phyloP scores from a whole-genome alignment of 1,140 invertebrate species.

The Drosophila santomea region DNA sequence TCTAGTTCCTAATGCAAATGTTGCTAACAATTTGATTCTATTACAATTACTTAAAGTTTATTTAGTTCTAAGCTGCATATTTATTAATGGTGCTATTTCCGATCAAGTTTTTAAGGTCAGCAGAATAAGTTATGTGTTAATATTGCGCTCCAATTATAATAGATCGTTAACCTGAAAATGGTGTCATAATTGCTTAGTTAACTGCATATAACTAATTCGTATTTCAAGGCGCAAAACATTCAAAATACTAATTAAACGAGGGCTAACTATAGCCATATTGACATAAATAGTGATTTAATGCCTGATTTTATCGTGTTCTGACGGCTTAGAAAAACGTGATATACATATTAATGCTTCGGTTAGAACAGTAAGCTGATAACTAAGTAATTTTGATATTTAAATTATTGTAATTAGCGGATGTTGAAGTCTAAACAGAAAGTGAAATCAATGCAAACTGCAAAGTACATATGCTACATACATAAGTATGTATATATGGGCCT shows the following conservation, averaged over 20 bases:
- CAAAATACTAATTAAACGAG: background rate
- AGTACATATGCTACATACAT: background rate
- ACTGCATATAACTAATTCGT: background rate
- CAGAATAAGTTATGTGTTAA: background rate
- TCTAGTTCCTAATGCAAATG: conserved; percentile 25
- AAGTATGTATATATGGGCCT: background rate
- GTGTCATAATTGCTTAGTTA: background rate
- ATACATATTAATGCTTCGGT: background rate
- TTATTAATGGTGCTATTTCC: background rate
- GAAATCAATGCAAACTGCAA: background rate
- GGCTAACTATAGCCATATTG: background rate
- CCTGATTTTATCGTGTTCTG: background rate
- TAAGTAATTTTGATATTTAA: background rate
- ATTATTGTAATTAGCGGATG: no score
- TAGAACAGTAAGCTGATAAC: background rate
- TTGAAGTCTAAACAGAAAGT: background rate
- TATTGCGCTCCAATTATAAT: background rate
- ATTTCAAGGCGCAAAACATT: background rate
- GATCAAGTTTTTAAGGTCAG: background rate
- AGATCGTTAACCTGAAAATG: background rate
- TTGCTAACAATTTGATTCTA: conserved; percentile 16
- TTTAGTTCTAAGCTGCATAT: background rate
- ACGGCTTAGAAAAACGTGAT: background rate
- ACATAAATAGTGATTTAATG: background rate
- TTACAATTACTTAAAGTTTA: conserved; percentile 18